Percentiles rank a stretch among this genome's conserved stretches.
Conservation (phyloP, 1,140 invertebrate species). For the Hirudo medicinalis region DNA sequence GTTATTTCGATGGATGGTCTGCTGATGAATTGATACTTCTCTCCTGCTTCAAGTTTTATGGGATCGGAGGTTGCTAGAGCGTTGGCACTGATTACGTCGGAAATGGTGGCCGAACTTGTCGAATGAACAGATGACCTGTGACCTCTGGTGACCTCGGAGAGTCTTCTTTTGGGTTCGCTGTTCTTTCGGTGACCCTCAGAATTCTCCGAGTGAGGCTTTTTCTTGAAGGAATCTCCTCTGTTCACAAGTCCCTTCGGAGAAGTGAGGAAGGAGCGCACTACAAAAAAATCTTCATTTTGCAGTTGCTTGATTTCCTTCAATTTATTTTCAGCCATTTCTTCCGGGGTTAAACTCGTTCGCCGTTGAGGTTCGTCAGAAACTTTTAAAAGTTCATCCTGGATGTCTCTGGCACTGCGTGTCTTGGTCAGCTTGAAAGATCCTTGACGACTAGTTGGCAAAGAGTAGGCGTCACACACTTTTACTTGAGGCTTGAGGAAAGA, state of each 20-base stretch:
- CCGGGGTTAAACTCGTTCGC: constrained; percentile 8
- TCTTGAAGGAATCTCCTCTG: constrained; percentile 24
- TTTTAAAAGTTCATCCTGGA: constrained; percentile 3
- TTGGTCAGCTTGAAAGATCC: background rate
- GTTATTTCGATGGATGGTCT: constrained; percentile 6
- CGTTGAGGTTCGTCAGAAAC: background rate
- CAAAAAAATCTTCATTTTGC: constrained; percentile 14
- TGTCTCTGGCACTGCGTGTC: background rate
- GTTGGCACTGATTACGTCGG: constrained; percentile 3
- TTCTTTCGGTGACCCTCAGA: no score
- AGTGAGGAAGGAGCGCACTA: constrained; percentile 23
- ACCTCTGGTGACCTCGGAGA: background rate
- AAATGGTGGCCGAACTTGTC: background rate
- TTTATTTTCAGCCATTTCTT: constrained; percentile 18
- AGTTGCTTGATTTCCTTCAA: constrained; percentile 19
- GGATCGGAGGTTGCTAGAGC: background rate
- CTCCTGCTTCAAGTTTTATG: background rate
- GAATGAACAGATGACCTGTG: background rate
- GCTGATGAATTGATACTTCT: background rate
- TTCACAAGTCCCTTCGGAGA: constrained; percentile 23
- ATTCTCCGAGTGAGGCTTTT: constrained; percentile 4
- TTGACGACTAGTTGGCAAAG: background rate
- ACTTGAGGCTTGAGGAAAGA: background rate
- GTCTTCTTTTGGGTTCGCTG: background rate
- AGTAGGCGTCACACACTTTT: background rate